These are phyloP conservation scores for Diadophis punctatus DNA, from an alignment of 2,113 vertebrate genomes.

Conservation along the genomic window DNA sequence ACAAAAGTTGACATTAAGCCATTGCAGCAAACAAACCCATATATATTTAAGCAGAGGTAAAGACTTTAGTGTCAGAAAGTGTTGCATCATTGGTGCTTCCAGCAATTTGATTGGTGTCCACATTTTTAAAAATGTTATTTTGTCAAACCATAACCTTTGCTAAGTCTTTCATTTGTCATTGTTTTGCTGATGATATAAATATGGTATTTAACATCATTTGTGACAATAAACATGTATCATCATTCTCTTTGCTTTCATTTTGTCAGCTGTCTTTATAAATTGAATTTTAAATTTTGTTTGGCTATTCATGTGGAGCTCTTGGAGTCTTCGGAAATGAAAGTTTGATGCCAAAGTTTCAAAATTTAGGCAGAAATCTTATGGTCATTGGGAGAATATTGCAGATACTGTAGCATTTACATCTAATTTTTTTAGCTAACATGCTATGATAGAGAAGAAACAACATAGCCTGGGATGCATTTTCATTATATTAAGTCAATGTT, in stretches of 20 bases:
- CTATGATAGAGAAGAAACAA: not conserved
- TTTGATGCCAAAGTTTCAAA: conserved; percentile 50
- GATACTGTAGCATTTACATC: not conserved
- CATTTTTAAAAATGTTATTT: conserved; percentile 78
- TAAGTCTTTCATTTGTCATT: conserved; percentile 84
- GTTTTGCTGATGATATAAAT: conserved; percentile 76
- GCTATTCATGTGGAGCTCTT: conserved; percentile 43
- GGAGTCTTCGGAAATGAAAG: conserved; percentile 51
- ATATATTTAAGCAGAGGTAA: conserved; percentile 78
- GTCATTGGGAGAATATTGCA: not conserved
- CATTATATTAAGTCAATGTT: not conserved
- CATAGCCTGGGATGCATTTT: not conserved
- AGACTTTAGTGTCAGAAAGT: conserved; percentile 81
- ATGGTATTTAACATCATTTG: conserved; percentile 70
- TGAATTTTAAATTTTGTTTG: conserved; percentile 41
- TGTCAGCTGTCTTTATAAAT: conserved; percentile 68
- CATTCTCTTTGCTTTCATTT: conserved; percentile 64
- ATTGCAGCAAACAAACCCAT: conserved; percentile 74
- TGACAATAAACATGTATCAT: conserved; percentile 67
- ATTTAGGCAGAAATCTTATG: not conserved
- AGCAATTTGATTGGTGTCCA: conserved; percentile 83
- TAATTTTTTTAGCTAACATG: conserved; percentile 15
- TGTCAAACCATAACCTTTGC: conserved; percentile 82
- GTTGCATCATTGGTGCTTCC: conserved; percentile 74
- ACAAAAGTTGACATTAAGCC: conserved; percentile 77